Evolutionary conservation across 2,888 invertebrate genomes (phyloP).

Genomic region (Temnothorax rugatulus): DNA sequence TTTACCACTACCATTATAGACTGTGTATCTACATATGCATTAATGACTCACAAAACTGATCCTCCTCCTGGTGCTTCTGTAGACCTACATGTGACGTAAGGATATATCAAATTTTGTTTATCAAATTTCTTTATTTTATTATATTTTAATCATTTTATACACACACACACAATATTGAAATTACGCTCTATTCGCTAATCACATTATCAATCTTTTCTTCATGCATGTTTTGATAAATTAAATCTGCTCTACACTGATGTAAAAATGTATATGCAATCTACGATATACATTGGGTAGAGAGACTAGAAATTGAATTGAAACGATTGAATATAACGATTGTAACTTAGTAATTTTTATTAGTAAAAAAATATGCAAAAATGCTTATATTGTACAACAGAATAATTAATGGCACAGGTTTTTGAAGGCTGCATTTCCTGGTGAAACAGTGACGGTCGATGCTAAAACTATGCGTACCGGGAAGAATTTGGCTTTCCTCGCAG

Average conservation of each 20-base stretch:
- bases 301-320: slow-evolving; percentile 1
- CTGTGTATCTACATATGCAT: slow-evolving; percentile 92
- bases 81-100: slow-evolving; percentile 93
- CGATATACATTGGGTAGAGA: not conserved
- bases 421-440: slow-evolving; percentile 92
- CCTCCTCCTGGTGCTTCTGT: slow-evolving; percentile 91
- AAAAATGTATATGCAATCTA: not conserved
- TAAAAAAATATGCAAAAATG: slow-evolving; percentile 35
- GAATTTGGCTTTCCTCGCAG: slow-evolving; percentile 93
- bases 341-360: slow-evolving; percentile 57
- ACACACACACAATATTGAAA: not conserved
- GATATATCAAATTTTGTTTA: not conserved
- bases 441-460: slow-evolving; percentile 93
- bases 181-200: not conserved
- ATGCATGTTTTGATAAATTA: not conserved
- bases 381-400: slow-evolving; percentile 45
- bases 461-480: slow-evolving; percentile 92
- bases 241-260: not conserved
- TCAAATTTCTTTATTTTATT: slow-evolving; percentile 33
- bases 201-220: not conserved
- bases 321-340: not conserved
- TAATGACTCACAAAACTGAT: slow-evolving; percentile 90
- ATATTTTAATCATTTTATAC: slow-evolving; percentile 19
- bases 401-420: slow-evolving; percentile 90
- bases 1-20: slow-evolving; percentile 94